These are phyloP conservation scores for Umimayanthus chanpuru DNA, from an alignment of 92 coral and sea anemone species.

Conservation along the genomic window DNA sequence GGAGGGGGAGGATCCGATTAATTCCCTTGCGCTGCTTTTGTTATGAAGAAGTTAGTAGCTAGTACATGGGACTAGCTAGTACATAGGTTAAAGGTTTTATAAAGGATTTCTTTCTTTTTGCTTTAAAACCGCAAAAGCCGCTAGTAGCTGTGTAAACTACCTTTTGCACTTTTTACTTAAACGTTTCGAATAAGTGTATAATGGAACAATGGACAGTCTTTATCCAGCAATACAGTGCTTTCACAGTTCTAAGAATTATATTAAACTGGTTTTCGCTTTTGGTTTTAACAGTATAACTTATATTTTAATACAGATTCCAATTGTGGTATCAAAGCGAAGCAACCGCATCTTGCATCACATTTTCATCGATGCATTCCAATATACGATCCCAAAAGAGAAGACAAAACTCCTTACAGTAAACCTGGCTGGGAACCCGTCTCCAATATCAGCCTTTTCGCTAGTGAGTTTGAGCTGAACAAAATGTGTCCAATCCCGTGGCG, in stretches of 20 bases:
- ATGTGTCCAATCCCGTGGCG: constrained; percentile 83
- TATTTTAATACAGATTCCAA: constrained; percentile 41
- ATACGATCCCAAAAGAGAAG: constrained; percentile 63
- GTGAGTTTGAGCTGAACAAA: constrained; percentile 59
- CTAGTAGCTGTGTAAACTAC: too few species aligned
- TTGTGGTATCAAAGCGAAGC: constrained; percentile 42
- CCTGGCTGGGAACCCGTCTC: constrained; percentile 74
- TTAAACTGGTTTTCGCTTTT: neutral
- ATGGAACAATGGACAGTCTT: neutral
- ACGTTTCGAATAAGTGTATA: too few species aligned
- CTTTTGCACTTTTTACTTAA: too few species aligned
- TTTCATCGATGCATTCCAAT: constrained; percentile 61
- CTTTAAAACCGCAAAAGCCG: too few species aligned
- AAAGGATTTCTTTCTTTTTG: too few species aligned
- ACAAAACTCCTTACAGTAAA: constrained; percentile 60
- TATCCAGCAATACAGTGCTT: neutral
- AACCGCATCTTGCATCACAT: constrained; percentile 29
- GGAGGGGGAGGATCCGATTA: too few species aligned
- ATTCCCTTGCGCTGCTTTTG: too few species aligned
- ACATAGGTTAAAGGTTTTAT: too few species aligned
- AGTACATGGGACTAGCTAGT: too few species aligned
- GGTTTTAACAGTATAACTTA: neutral
- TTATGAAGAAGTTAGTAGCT: too few species aligned
- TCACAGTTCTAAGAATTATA: neutral
- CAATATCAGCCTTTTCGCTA: constrained; percentile 51